A percentile compares a stretch with the other conserved stretches of the same genome.
Conservation (phyloP, 92 coral and sea anemone genomes). For the Umimayanthus chanpuru region DNA sequence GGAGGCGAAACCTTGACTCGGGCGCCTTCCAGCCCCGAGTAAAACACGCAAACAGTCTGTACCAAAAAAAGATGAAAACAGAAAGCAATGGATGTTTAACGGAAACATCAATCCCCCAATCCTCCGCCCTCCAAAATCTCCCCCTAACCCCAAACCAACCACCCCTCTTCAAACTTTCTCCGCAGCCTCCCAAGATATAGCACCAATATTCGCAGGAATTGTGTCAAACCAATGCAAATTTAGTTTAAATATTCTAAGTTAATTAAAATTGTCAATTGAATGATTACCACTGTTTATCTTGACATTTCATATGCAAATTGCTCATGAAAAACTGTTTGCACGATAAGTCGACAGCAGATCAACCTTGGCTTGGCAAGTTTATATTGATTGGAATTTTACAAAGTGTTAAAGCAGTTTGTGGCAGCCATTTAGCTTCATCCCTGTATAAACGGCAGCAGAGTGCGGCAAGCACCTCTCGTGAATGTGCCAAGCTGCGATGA, state of each 20-base stretch:
- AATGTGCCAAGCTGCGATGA: neutral
- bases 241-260: neutral
- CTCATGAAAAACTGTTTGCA: neutral
- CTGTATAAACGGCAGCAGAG: neutral
- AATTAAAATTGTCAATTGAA: neutral
- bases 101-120: too few species aligned
- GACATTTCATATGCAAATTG: conserved; percentile 37
- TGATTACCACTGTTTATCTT: neutral
- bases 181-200: neutral
- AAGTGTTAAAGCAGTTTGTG: neutral
- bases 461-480: neutral
- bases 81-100: too few species aligned
- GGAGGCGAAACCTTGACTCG: too few species aligned
- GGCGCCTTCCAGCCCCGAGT: too few species aligned
- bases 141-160: too few species aligned
- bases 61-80: too few species aligned
- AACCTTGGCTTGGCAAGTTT: neutral
- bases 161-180: too few species aligned
- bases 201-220: neutral
- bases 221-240: neutral
- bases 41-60: too few species aligned
- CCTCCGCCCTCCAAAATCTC: too few species aligned
- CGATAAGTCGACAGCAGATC: neutral
- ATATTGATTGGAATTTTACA: conserved; percentile 26
- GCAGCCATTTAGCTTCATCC: neutral